Percentiles rank a stretch among this genome's conserved stretches.
Evolutionary conservation across 2,113 vertebrate genomes (phyloP).

Genomic region (Spilogale gracilis): DNA sequence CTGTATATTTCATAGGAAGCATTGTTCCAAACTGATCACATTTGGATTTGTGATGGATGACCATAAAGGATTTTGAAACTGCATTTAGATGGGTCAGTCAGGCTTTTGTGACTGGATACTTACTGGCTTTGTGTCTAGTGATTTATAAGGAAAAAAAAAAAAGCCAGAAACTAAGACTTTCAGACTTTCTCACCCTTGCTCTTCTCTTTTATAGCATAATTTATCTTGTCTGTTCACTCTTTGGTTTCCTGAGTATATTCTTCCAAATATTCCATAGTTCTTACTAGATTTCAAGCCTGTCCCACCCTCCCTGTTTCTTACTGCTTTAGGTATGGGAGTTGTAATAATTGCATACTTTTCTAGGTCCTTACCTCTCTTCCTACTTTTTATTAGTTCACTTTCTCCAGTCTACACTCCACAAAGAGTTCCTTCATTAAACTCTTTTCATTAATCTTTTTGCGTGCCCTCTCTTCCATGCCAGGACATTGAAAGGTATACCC

Average conservation of each 20-base stretch:
- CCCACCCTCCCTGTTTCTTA: rapidly evolving
- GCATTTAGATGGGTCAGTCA: not conserved
- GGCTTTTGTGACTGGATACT: not conserved
- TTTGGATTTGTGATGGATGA: not conserved
- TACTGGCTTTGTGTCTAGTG: not conserved
- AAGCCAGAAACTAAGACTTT: not conserved
- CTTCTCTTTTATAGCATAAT: not conserved
- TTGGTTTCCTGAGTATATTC: not conserved
- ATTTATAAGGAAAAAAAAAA: not conserved
- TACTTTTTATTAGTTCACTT: not conserved
- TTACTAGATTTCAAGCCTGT: not conserved
- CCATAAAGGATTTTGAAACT: not conserved
- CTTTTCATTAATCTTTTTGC: not conserved
- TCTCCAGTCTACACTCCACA: not conserved
- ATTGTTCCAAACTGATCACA: not conserved
- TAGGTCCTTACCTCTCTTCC: not conserved
- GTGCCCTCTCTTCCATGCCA: not conserved
- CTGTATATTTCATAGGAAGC: not conserved
- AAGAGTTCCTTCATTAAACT: not conserved
- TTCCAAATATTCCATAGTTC: not conserved
- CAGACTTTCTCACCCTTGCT: not conserved
- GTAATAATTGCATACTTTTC: not conserved
- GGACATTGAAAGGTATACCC: not conserved
- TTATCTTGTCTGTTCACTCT: not conserved
- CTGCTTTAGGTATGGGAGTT: rapidly evolving